These are phyloP conservation scores for Chalcosyrphus nemorum DNA, from an alignment of 2,888 invertebrate genomes.

Conservation along the genomic window DNA sequence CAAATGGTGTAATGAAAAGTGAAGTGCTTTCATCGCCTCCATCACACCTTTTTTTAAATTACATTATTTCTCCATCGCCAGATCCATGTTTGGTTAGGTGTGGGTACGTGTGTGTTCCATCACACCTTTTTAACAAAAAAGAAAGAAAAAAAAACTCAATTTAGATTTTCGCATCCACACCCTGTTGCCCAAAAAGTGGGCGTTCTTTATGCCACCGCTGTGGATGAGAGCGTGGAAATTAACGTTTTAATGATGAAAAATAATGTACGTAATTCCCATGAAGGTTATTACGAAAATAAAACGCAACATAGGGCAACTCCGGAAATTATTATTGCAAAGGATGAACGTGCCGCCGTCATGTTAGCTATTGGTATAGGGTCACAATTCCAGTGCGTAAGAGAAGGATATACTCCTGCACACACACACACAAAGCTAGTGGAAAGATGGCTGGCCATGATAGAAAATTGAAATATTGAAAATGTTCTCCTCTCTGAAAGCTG, in stretches of 20 bases:
- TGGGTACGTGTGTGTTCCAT: conserved; percentile 35
- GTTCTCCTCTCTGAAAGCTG: conserved; percentile 1
- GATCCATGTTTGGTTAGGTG: conserved; percentile 32
- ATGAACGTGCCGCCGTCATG: conserved; percentile 43
- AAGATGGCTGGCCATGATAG: conserved; percentile 56
- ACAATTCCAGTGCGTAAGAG: not conserved
- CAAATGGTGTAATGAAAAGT: conserved; percentile 53
- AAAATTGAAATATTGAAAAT: conserved; percentile 68
- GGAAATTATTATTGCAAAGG: conserved; percentile 64
- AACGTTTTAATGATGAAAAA: conserved; percentile 79
- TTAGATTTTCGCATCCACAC: conserved; percentile 42
- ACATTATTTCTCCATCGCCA: conserved; percentile 54
- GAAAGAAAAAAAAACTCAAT: conserved; percentile 40
- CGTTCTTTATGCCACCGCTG: conserved; percentile 8
- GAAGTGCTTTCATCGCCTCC: conserved; percentile 53
- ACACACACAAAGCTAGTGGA: not conserved
- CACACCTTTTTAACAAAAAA: conserved; percentile 11
- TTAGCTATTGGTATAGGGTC: not conserved
- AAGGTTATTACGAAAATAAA: conserved; percentile 59
- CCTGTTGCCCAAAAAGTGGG: not conserved
- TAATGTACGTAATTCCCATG: conserved; percentile 55
- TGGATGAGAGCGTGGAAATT: conserved; percentile 75
- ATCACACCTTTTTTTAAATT: conserved; percentile 52
- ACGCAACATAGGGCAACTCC: conserved; percentile 50
- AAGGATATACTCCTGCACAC: too few species aligned